Evolutionary conservation across 2,797 vertebrate species (phyloP), one percentile per base, ranked within the genome.

Genomic region (Hyperoplus immaculatus): DNA sequence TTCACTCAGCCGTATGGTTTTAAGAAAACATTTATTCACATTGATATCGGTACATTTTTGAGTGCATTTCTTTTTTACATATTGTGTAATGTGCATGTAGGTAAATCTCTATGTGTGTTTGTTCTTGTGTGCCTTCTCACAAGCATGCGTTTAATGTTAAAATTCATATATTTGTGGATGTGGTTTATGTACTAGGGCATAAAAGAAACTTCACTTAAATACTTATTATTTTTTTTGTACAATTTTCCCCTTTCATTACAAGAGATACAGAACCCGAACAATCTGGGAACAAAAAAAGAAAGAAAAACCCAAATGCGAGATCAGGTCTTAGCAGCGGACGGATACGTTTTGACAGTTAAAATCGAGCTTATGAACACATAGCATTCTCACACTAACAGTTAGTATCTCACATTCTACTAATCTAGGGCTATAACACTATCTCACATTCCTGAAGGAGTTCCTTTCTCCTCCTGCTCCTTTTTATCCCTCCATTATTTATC

Each of bases 21-120:
- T 88, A 91, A 91, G 82, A 93, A 91, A 91, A 87, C 76, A 90
- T 90, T 93, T 95, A 95, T 95, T 96, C 94, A 95, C 94, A 95
- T 95, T 92, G 88, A 93, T 86, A 94, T 93, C 85, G 88, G 92
- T 93, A 93, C 91, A 92, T 89, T 94, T 90, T 74, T 85, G 87
- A 88, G 90, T 92, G 89, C 83, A 88, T 89, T 86, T 29, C 29
- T 84, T 84, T 80, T 89, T 87, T 91, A 91, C 89, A 93, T 87
- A 90, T 72, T 84, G 82, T 84, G 57, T 78, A 29, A 76, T 85
- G 86, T 89, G 88, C 82, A 87, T 82, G 78, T 82, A 56, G 77
- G 56, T 86, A 77, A 60, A 75, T 75, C 11, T 87, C 51, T 63
- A 14, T 73, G 82, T 75, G 75, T 83, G 66, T 72, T 76, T 70